Conservation (phyloP, 2,797 vertebrate genomes). For the Paguma larvata region DNA sequence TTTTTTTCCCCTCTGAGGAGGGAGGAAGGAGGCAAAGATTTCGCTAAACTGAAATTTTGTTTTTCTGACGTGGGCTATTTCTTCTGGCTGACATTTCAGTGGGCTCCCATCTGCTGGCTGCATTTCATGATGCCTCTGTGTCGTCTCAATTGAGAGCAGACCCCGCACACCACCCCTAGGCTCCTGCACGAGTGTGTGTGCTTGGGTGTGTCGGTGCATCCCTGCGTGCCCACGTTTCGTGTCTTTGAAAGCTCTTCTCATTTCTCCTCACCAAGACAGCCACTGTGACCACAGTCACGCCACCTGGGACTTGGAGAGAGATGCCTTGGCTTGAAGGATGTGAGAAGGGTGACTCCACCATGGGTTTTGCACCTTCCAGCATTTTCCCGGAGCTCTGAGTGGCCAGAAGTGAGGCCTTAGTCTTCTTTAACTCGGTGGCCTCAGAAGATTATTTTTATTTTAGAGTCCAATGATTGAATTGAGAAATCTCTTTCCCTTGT, state of each 20-base stretch:
- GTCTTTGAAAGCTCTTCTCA: background rate
- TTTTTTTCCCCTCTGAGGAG: background rate
- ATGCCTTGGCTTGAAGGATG: background rate
- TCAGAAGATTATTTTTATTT: background rate
- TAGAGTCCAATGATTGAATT: background rate
- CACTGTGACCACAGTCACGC: fast-evolving
- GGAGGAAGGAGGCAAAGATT: background rate
- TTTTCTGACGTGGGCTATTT: conserved; percentile 43
- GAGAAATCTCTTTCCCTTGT: background rate
- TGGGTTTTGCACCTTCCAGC: background rate
- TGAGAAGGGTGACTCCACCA: too few relatives aligned
- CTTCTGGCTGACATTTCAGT: conserved; percentile 52
- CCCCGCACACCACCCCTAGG: background rate
- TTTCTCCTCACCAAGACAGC: background rate
- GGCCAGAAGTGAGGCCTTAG: background rate
- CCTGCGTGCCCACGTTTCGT: fast-evolving
- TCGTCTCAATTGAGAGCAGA: conserved; percentile 63
- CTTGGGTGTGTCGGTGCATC: fast-evolving
- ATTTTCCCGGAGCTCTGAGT: background rate
- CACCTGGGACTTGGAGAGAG: background rate
- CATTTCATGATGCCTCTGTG: background rate
- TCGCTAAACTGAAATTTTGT: conserved; percentile 15
- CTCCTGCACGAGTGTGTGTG: fast-evolving
- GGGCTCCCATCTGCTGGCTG: background rate
- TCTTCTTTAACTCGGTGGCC: background rate